Conservation (phyloP, 2,888 invertebrate genomes). For the Scotopteryx bipunctaria region DNA sequence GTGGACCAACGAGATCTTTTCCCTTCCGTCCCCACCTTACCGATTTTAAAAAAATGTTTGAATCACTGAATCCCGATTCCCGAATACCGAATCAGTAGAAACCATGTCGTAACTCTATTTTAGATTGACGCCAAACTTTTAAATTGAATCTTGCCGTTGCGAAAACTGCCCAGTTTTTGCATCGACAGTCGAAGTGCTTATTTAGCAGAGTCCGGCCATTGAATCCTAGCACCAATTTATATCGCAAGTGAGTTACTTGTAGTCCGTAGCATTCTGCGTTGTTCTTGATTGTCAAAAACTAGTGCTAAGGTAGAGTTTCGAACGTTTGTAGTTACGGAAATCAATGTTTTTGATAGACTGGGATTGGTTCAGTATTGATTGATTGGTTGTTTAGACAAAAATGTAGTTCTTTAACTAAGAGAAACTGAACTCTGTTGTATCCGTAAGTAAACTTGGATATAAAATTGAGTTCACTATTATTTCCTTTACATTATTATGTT, state of each 20-base stretch:
- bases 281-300: too few species aligned
- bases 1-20: background rate
- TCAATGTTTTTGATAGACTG: background rate
- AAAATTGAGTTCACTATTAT: too few species aligned
- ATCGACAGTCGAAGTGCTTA: constrained; percentile 10
- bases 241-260: too few species aligned
- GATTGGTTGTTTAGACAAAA: background rate
- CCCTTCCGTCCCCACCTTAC: background rate
- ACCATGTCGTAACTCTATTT: constrained; percentile 19
- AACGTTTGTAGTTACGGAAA: background rate
- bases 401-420: too few species aligned
- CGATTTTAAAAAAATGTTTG: background rate
- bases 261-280: too few species aligned
- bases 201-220: constrained; percentile 10
- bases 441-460: too few species aligned
- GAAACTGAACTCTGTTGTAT: too few species aligned
- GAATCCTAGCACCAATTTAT: background rate
- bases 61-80: background rate
- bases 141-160: constrained; percentile 22
- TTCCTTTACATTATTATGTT: too few species aligned
- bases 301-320: background rate
- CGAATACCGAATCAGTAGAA: constrained; percentile 6
- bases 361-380: background rate
- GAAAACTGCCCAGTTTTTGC: constrained; percentile 11
- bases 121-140: constrained; percentile 25